phyloP scores from a whole-genome alignment of 2,113 vertebrate genomes.

The Numida meleagris region DNA sequence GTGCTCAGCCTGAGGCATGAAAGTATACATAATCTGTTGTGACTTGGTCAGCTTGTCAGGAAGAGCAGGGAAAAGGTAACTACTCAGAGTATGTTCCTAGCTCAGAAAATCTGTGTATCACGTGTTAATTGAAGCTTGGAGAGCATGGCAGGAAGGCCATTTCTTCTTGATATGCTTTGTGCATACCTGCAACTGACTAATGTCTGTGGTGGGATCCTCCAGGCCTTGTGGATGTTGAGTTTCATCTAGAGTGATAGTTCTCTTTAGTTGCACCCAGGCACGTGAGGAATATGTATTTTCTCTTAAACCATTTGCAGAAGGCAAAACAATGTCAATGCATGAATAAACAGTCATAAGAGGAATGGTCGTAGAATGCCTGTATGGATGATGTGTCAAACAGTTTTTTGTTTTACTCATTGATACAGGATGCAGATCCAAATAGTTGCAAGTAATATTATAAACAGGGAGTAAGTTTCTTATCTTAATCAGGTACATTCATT shows the following conservation, averaged over 20 bases:
- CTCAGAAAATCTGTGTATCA: neutral
- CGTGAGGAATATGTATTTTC: neutral
- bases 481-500: neutral
- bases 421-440: neutral
- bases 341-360: neutral
- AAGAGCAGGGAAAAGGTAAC: neutral
- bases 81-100: neutral
- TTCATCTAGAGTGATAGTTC: neutral
- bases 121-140: neutral
- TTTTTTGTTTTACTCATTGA: neutral
- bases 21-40: neutral
- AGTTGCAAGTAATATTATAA: neutral
- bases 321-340: neutral
- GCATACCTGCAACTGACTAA: accelerated
- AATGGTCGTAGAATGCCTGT: neutral
- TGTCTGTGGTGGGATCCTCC: neutral
- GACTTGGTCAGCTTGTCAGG: neutral
- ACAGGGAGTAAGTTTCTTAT: neutral
- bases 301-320: neutral
- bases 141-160: neutral
- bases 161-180: neutral
- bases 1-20: neutral
- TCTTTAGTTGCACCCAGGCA: neutral
- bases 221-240: accelerated
- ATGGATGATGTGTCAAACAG: neutral